Conservation (phyloP, 1,140 invertebrate species). For the Idris sp. region DNA sequence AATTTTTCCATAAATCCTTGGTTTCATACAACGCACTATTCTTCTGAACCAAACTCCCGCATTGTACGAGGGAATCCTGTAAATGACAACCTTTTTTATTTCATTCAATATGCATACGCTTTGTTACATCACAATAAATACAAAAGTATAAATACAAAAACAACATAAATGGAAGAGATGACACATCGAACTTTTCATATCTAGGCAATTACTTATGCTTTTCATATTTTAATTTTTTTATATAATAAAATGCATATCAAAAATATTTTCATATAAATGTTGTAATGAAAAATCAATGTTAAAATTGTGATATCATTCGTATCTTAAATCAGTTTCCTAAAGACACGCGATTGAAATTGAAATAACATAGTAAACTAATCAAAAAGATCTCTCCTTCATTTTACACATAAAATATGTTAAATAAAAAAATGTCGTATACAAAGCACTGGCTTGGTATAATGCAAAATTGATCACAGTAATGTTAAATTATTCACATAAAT, state of each 20-base stretch:
- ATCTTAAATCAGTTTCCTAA: slow-evolving; percentile 21
- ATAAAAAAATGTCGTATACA: slow-evolving; percentile 13
- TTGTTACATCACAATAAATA: slow-evolving; percentile 40
- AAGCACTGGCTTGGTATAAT: slow-evolving; percentile 1
- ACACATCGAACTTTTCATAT: slow-evolving; percentile 53
- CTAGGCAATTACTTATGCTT: slow-evolving; percentile 49
- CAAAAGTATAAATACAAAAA: slow-evolving; percentile 45
- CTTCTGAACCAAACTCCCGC: no score
- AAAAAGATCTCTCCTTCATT: slow-evolving; percentile 24
- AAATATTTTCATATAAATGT: slow-evolving; percentile 52
- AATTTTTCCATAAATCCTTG: no score
- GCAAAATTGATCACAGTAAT: not conserved
- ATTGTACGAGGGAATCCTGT: no score
- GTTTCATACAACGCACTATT: no score
- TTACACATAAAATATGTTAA: slow-evolving; percentile 17
- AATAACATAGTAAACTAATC: slow-evolving; percentile 28
- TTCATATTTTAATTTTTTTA: slow-evolving; percentile 23
- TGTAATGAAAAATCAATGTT: slow-evolving; percentile 51
- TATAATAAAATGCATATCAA: slow-evolving; percentile 59
- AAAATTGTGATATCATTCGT: slow-evolving; percentile 41
- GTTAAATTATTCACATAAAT: no score
- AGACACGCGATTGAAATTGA: slow-evolving; percentile 21
- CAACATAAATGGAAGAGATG: slow-evolving; percentile 45
- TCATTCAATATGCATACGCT: slow-evolving; percentile 9
- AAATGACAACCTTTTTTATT: no score